A percentile compares a stretch with the other conserved stretches of the same genome.
phyloP scores from a whole-genome alignment of 1,140 invertebrate species.

The Planococcus citri region DNA sequence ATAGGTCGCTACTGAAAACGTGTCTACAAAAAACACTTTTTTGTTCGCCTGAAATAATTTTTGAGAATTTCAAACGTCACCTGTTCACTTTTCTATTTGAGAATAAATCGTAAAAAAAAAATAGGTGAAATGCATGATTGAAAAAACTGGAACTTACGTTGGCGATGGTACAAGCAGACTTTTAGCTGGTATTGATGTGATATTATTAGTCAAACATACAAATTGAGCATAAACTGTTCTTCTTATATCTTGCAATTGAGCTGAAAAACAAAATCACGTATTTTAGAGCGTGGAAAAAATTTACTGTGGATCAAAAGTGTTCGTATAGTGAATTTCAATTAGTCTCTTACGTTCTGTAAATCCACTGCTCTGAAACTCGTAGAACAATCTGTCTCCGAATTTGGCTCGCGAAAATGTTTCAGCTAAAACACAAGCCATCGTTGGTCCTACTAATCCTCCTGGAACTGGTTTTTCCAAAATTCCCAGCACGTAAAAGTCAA shows the following conservation, averaged over 20 bases:
- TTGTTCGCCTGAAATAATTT: no score
- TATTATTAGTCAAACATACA: neutral
- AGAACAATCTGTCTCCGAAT: constrained; percentile 67
- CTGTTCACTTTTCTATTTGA: no score
- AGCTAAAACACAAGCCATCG: constrained; percentile 68
- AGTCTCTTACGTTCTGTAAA: neutral
- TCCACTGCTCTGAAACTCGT: constrained; percentile 33
- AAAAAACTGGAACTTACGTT: no score
- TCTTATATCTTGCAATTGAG: neutral
- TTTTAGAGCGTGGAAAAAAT: no score
- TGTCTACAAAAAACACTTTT: no score
- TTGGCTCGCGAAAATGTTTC: constrained; percentile 67
- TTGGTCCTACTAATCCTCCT: constrained; percentile 65
- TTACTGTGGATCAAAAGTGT: no score
- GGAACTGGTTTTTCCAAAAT: constrained; percentile 53
- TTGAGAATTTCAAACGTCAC: no score
- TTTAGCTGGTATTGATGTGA: neutral
- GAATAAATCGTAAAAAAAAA: no score
- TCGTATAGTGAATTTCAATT: no score
- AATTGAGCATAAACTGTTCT: neutral
- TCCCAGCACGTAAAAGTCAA: constrained; percentile 69
- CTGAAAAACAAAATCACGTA: neutral
- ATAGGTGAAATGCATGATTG: no score
- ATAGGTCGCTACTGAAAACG: no score
- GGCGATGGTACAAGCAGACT: neutral